Percentiles rank a stretch among this genome's conserved stretches.
Conservation (phyloP, 2,797 vertebrate genomes). For the Anableps anableps region DNA sequence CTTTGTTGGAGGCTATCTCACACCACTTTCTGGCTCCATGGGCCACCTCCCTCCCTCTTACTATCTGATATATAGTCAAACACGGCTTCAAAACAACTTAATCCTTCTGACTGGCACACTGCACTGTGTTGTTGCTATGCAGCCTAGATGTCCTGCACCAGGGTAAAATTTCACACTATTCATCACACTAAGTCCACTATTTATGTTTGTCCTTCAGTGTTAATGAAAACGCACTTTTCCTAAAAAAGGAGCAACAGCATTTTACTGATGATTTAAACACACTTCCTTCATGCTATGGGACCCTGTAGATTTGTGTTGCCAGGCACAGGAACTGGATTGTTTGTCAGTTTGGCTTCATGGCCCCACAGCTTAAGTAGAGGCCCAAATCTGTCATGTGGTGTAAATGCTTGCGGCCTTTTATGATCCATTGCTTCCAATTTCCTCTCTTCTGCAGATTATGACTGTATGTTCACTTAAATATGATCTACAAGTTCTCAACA, state of each 20-base stretch:
- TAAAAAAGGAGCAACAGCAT: constrained; percentile 40
- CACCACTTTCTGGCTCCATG: constrained; percentile 51
- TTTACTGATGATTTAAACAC: constrained; percentile 66
- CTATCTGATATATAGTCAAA: constrained; percentile 70
- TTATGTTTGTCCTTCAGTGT: constrained; percentile 65
- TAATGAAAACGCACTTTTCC: constrained; percentile 59
- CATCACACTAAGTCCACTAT: constrained; percentile 61
- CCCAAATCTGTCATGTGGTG: constrained; percentile 2
- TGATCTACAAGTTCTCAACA: neutral
- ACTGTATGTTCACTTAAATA: neutral
- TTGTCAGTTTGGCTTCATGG: constrained; percentile 50
- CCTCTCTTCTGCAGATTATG: neutral
- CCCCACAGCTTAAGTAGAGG: constrained; percentile 32
- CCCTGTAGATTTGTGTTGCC: constrained; percentile 48
- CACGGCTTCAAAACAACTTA: constrained; percentile 68
- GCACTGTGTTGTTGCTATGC: constrained; percentile 72
- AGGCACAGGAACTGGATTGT: constrained; percentile 57
- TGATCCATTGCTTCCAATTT: constrained; percentile 3
- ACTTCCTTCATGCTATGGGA: constrained; percentile 53
- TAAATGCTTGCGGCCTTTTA: constrained; percentile 5
- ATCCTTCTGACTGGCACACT: constrained; percentile 68
- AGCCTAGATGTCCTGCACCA: constrained; percentile 63
- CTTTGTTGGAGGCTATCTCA: constrained; percentile 65
- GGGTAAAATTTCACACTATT: constrained; percentile 79
- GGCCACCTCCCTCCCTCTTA: constrained; percentile 42